phyloP scores from a whole-genome alignment of 2,888 invertebrate species.

The Perithous albicinctus region DNA sequence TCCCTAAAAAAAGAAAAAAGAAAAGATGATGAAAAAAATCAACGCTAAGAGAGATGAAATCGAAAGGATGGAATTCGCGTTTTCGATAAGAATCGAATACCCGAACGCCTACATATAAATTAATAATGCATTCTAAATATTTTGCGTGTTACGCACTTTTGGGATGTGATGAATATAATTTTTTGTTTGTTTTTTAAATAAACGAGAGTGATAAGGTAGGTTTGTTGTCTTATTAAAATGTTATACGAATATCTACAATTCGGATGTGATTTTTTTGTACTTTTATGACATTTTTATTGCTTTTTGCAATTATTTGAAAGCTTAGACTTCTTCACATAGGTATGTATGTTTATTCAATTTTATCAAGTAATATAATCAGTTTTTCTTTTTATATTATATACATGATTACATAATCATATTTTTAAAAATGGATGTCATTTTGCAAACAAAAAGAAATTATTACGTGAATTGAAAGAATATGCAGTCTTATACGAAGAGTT shows the following conservation, averaged over 20 bases:
- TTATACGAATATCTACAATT: background rate
- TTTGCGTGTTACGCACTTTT: slow-evolving; percentile 49
- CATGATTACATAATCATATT: no score
- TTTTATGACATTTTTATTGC: background rate
- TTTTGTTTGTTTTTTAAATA: background rate
- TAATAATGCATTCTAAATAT: slow-evolving; percentile 14
- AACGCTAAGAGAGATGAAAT: slow-evolving; percentile 31
- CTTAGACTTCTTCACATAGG: no score
- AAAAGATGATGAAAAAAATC: no score
- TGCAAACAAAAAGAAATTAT: no score
- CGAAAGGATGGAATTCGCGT: slow-evolving; percentile 28
- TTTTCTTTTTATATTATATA: no score
- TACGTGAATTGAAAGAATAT: no score
- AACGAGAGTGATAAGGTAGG: background rate
- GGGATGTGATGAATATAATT: background rate
- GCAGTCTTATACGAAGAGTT: no score
- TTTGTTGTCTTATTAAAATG: background rate
- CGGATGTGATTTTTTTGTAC: background rate
- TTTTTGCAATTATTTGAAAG: no score
- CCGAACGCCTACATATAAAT: slow-evolving; percentile 39
- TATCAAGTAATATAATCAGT: no score
- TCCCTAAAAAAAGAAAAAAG: slow-evolving; percentile 13
- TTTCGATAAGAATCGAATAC: slow-evolving; percentile 50
- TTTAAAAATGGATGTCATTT: no score
- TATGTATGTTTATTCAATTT: no score